Conservation (phyloP, 2,113 vertebrate species). For the Poeciliopsis turrubarensis region DNA sequence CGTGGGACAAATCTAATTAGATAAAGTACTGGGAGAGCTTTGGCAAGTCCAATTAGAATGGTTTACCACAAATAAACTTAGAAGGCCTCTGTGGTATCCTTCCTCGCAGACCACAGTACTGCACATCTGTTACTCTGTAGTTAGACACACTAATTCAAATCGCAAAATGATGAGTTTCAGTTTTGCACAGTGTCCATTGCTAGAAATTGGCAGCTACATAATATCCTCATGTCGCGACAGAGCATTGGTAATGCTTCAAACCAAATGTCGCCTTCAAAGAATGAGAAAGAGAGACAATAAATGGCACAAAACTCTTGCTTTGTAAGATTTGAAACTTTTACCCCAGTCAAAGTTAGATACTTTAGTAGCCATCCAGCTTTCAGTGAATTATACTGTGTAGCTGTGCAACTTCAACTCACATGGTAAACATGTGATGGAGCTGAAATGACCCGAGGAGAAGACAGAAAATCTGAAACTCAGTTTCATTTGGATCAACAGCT, state of each 20-base stretch:
- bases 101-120: slow-evolving; percentile 41
- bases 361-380: neutral
- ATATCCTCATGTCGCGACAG: neutral
- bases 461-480: neutral
- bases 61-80: slow-evolving; percentile 46
- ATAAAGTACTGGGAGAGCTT: slow-evolving; percentile 28
- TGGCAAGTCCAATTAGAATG: slow-evolving; percentile 12
- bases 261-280: neutral
- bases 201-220: neutral
- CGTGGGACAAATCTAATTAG: slow-evolving; percentile 8
- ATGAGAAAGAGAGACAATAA: neutral
- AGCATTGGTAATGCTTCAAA: neutral
- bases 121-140: slow-evolving; percentile 41
- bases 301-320: neutral
- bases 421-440: neutral
- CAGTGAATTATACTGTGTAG: neutral
- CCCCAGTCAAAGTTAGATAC: neutral
- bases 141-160: slow-evolving; percentile 34
- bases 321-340: neutral
- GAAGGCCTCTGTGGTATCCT: slow-evolving; percentile 59
- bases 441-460: neutral
- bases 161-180: slow-evolving; percentile 20
- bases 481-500: neutral
- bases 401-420: neutral
- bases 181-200: slow-evolving; percentile 1